Base-by-base conservation (phyloP, 2,797 vertebrate genomes). In the Esox masquinongy region DNA sequence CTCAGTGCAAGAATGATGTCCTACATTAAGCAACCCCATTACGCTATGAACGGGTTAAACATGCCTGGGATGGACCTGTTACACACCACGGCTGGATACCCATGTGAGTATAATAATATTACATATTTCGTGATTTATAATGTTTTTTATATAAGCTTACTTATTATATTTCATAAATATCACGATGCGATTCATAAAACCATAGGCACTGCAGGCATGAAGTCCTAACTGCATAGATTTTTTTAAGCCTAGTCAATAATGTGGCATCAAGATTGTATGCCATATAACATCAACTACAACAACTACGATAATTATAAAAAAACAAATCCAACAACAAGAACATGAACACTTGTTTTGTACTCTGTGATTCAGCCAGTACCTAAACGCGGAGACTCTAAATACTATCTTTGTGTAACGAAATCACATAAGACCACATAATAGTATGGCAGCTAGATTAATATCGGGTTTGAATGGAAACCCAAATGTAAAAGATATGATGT, bases 1-100 rank as follows among this genome's bases (percentile, higher is more conserved):
- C 8, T 76, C 83, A 39, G 83, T 86, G 86, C 29, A 51, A 90
- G 74, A 90, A 97, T 97, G 96, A 97, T 97, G 96, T 95, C 96
- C 80, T 97, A 97, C 88, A 93, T 97, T 84, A 97, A 97, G 88
- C 96, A 96, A 67, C 94, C 96, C 7, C 96, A 96, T 89, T 97
- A 96, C 80, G 94, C 95, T 0, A 95, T 97, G 92, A 97, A 95
- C 74, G 93, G 96, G 84, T 91, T 97, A 87, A 94, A 94, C 74
- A 84, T 97, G 86, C 87, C 94, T 1, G 95, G 94, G 0, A 95
- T 97, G 94, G 96, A 97, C 63, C 83, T 97, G 73, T 93, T 96
- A 24, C 96, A 96, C 86, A 94, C 94, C 0, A 94, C 95, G 1
- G 94, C 96, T 34, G 94, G 95, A 26, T 97, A 96, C 80, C 94